Conservation (phyloP, 2,888 invertebrate species). For the Euplagia quadripunctaria region DNA sequence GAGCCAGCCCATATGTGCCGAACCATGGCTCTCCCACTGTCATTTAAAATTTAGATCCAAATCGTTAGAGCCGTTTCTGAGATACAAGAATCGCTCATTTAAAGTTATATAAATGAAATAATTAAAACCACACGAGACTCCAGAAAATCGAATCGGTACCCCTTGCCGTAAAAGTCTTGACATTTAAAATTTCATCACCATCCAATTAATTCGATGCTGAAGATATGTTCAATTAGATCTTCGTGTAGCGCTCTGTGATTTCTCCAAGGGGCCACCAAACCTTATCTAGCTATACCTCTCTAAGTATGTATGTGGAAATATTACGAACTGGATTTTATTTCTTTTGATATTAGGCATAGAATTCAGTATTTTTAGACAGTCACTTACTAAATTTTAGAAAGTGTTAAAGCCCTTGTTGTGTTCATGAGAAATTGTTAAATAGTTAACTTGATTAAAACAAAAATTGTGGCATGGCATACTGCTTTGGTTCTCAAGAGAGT, state of each 20-base stretch:
- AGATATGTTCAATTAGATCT: slow-evolving; percentile 51
- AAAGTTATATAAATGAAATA: background rate
- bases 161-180: slow-evolving; percentile 9
- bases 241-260: slow-evolving; percentile 49
- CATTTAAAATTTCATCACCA: slow-evolving; percentile 43
- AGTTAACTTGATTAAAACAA: no score
- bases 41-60: background rate
- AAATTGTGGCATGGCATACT: no score
- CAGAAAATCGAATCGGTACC: background rate
- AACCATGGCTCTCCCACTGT: no score
- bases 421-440: no score
- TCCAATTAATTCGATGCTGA: slow-evolving; percentile 48
- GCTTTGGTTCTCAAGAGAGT: no score
- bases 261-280: slow-evolving; percentile 48
- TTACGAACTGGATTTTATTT: slow-evolving; percentile 8
- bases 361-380: background rate
- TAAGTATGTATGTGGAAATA: slow-evolving; percentile 30
- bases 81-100: background rate
- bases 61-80: background rate
- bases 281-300: slow-evolving; percentile 22
- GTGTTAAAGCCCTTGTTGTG: no score
- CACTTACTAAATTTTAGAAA: background rate
- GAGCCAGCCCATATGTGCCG: no score
- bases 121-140: background rate
- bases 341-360: background rate